phyloP scores from a whole-genome alignment of 1,140 invertebrate species.

The Armadillidium nasatum region DNA sequence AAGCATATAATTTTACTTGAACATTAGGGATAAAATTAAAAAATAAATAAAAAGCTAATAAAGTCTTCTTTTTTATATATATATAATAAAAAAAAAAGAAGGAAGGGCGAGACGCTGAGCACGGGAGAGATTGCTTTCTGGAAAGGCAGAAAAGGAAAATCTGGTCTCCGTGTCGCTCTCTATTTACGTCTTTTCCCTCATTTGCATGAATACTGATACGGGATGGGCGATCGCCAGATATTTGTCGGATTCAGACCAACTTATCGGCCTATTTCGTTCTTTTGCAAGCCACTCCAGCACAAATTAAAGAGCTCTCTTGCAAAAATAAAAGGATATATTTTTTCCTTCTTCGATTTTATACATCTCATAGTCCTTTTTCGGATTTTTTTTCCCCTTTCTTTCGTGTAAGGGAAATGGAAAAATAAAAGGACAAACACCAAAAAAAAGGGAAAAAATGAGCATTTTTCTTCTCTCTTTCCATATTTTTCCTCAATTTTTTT shows the following conservation, averaged over 20 bases:
- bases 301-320: constrained; percentile 7
- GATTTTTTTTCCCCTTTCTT: neutral
- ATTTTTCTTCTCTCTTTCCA: too few species aligned
- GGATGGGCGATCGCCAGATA: constrained; percentile 4
- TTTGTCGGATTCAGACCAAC: constrained; percentile 7
- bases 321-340: constrained; percentile 14
- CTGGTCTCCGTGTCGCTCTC: neutral
- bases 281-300: constrained; percentile 6
- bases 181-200: neutral
- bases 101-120: too few species aligned
- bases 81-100: too few species aligned
- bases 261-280: neutral
- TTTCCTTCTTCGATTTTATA: constrained; percentile 5
- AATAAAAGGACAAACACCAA: too few species aligned
- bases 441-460: too few species aligned
- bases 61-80: neutral
- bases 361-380: neutral
- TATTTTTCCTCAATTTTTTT: too few species aligned
- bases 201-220: constrained; percentile 10
- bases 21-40: too few species aligned
- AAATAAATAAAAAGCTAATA: too few species aligned
- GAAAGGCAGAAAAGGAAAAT: neutral
- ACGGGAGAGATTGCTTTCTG: neutral
- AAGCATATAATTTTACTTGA: too few species aligned
- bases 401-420: too few species aligned